A percentile compares a stretch with the other conserved stretches of the same genome.
phyloP scores from a whole-genome alignment of 2,113 vertebrate genomes.

The Hiodon alosoides region DNA sequence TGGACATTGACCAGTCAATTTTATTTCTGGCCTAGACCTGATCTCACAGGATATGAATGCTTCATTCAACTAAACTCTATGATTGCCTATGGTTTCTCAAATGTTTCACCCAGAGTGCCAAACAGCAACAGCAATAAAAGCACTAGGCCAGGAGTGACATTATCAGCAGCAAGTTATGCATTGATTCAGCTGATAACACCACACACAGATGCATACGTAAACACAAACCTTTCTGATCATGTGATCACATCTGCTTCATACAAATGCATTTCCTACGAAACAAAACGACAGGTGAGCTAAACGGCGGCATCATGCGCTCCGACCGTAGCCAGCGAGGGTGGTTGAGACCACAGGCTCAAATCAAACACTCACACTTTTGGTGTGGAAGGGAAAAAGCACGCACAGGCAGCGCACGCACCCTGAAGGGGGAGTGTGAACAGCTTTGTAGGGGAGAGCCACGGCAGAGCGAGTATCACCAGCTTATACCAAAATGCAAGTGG shows the following conservation, averaged over 20 bases:
- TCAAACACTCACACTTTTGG: background rate
- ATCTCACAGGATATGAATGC: conserved; percentile 28
- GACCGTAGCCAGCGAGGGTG: too few relatives aligned
- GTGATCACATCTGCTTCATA: background rate
- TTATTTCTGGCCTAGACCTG: conserved; percentile 18
- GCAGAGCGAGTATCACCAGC: too few relatives aligned
- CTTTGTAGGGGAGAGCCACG: too few relatives aligned
- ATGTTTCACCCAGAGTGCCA: conserved; percentile 20
- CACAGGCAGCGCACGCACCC: background rate
- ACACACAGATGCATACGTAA: background rate
- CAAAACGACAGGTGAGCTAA: background rate
- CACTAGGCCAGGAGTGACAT: background rate
- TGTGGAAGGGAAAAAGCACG: background rate
- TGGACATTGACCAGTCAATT: conserved; percentile 7
- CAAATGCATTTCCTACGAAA: too few relatives aligned
- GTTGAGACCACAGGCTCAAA: background rate
- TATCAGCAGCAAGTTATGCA: background rate
- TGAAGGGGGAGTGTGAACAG: too few relatives aligned
- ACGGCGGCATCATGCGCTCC: too few relatives aligned
- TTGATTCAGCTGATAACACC: conserved; percentile 37
- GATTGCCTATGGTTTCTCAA: conserved; percentile 9
- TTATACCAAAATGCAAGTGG: too few relatives aligned
- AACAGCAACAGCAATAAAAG: background rate
- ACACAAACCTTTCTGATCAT: background rate
- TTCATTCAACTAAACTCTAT: background rate